These are phyloP conservation scores for Gonioctena quinquepunctata DNA, from an alignment of 1,140 invertebrate species.

Conservation along the genomic window DNA sequence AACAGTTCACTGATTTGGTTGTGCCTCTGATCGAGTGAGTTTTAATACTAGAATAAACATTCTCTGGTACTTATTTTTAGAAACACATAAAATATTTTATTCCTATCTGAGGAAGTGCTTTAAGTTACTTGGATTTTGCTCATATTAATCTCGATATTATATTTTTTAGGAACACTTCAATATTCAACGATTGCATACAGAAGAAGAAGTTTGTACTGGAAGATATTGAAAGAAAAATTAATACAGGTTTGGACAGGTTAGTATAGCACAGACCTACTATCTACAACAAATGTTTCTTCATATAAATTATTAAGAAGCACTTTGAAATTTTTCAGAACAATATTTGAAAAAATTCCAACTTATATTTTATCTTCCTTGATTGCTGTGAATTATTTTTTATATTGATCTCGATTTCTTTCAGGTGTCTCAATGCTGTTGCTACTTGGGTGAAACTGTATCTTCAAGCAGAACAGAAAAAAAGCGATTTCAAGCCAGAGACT, in stretches of 20 bases:
- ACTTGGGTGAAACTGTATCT: constrained; percentile 91
- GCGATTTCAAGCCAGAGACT: constrained; percentile 93
- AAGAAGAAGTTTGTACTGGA: constrained; percentile 86
- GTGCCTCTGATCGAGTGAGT: constrained; percentile 84
- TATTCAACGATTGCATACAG: constrained; percentile 84
- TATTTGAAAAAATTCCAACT: not conserved
- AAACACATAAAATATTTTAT: no score
- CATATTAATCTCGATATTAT: no score
- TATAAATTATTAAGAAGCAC: not conserved
- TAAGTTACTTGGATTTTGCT: no score
- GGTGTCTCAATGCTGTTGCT: constrained; percentile 83
- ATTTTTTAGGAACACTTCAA: constrained; percentile 76
- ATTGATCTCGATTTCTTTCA: no score
- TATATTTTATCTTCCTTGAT: constrained; percentile 23
- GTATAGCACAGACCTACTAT: no score
- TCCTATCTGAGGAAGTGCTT: no score
- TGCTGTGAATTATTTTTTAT: no score
- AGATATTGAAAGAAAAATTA: constrained; percentile 89
- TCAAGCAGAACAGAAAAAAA: constrained; percentile 92
- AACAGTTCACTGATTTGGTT: constrained; percentile 89
- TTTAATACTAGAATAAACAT: not conserved
- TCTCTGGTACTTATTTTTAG: no score
- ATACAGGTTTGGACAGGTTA: constrained; percentile 81
- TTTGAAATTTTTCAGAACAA: no score
- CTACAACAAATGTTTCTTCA: no score